phyloP scores from a whole-genome alignment of 1,140 invertebrate species.

The Drosophila sp. region DNA sequence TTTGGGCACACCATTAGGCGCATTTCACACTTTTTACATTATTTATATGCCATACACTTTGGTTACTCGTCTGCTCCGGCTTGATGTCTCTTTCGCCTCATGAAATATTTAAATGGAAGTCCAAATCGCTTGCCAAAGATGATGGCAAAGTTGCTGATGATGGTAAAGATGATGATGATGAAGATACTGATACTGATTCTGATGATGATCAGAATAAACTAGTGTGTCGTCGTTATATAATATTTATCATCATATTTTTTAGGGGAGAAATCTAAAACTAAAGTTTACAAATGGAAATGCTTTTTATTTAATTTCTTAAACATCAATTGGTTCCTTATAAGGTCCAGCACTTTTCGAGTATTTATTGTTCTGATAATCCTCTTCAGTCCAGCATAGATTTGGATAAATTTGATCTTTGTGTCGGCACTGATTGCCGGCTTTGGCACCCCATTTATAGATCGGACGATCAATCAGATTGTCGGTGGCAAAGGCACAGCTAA shows the following conservation, averaged over 20 bases:
- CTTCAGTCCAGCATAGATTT: conserved; percentile 23
- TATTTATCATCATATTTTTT: not conserved
- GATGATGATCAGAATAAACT: not conserved
- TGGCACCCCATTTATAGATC: conserved; percentile 33
- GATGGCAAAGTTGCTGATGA: conserved; percentile 22
- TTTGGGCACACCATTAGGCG: conserved; percentile 75
- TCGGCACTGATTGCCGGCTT: not conserved
- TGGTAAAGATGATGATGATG: conserved; percentile 37
- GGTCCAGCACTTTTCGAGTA: conserved; percentile 9
- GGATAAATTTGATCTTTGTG: conserved; percentile 12
- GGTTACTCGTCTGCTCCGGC: conserved; percentile 23
- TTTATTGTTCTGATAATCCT: conserved; percentile 19
- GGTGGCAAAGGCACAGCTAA: conserved; percentile 46
- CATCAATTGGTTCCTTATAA: not conserved
- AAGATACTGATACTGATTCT: not conserved
- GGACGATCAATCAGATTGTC: conserved; percentile 19
- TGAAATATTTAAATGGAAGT: conserved; percentile 67
- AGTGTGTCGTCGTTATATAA: not conserved
- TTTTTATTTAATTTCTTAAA: not conserved
- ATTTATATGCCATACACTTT: conserved; percentile 54
- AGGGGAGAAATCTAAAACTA: too few relatives aligned
- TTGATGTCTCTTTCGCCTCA: conserved; percentile 34
- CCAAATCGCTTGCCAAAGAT: conserved; percentile 45
- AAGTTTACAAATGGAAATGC: too few relatives aligned
- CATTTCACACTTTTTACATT: conserved; percentile 80